These are phyloP conservation scores for Esox masquinongy DNA, from an alignment of 2,797 vertebrate species.

Conservation along the genomic window DNA sequence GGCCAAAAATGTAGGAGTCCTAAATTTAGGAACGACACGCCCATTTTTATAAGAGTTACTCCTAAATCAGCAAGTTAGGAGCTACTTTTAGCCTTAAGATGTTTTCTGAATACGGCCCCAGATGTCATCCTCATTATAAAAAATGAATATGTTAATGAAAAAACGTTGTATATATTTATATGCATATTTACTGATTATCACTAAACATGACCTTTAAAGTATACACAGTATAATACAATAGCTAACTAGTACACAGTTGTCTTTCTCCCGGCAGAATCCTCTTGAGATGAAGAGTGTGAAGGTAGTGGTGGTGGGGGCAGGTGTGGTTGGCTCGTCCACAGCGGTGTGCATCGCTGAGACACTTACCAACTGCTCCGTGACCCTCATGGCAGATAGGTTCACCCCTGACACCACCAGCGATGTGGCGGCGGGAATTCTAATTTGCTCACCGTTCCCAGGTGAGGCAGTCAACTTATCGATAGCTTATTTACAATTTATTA, in stretches of 20 bases:
- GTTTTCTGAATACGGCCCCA: too few species aligned
- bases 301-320: constrained; percentile 86
- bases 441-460: constrained; percentile 70
- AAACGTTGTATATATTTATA: too few species aligned
- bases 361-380: constrained; percentile 77
- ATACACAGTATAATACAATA: too few species aligned
- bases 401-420: constrained; percentile 89
- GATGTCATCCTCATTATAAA: too few species aligned
- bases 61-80: too few species aligned
- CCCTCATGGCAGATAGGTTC: constrained; percentile 82
- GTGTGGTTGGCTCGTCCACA: constrained; percentile 86
- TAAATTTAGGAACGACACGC: too few species aligned
- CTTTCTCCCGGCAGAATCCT: not conserved
- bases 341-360: constrained; percentile 78
- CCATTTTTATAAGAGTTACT: too few species aligned
- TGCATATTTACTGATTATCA: too few species aligned
- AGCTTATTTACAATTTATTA: not conserved
- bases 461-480: constrained; percentile 10
- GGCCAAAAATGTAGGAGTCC: too few species aligned
- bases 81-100: too few species aligned
- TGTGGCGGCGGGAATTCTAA: constrained; percentile 86
- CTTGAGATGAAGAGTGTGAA: constrained; percentile 66
- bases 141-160: too few species aligned
- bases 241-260: not conserved
- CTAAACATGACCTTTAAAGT: too few species aligned